Conservation (phyloP, 2,113 vertebrate genomes). For the Bambusicola thoracicus region DNA sequence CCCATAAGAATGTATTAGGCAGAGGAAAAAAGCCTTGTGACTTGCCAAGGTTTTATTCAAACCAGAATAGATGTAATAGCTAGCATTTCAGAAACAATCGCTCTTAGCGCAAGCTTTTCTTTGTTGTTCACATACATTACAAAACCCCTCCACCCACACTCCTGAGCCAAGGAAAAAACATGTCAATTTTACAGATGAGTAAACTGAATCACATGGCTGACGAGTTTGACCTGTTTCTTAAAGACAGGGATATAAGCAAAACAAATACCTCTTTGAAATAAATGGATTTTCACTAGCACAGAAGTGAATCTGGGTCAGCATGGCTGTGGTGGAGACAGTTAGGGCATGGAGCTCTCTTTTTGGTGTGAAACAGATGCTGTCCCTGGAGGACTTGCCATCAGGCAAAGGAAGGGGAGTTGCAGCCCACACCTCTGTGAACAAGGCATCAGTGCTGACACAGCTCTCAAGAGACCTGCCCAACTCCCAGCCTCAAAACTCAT, state of each 20-base stretch:
- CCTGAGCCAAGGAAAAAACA: not conserved
- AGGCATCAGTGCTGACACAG: not conserved
- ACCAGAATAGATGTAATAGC: not conserved
- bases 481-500: not conserved
- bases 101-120: not conserved
- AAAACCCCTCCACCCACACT: not conserved
- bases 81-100: not conserved
- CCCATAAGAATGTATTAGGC: constrained; percentile 47
- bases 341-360: not conserved
- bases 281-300: not conserved
- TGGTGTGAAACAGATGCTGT: not conserved
- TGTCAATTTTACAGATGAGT: not conserved
- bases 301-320: not conserved
- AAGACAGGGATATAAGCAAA: not conserved
- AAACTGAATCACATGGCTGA: not conserved
- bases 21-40: not conserved
- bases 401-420: not conserved
- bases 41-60: not conserved
- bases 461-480: not conserved
- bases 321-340: not conserved
- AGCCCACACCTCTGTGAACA: not conserved
- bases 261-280: not conserved
- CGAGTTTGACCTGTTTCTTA: constrained; percentile 6
- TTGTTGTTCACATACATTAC: not conserved
- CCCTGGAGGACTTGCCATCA: not conserved